Evolutionary conservation across 2,888 invertebrate genomes (phyloP).

Genomic region (Uropetala carovei): DNA sequence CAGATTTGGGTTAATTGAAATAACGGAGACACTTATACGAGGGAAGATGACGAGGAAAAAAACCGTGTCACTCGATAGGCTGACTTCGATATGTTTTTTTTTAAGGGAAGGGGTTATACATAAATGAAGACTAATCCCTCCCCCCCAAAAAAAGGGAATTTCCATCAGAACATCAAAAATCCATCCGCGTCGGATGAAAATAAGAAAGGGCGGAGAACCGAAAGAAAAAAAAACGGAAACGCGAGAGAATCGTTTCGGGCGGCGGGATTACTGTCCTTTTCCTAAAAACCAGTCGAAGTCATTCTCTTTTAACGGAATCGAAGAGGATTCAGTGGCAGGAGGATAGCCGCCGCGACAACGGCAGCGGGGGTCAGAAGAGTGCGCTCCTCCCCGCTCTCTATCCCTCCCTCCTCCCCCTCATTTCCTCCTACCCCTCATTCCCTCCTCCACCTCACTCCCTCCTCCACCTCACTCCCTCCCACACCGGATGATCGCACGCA

Average conservation of each 20-base stretch:
- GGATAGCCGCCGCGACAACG: neutral
- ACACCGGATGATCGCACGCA: neutral
- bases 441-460: neutral
- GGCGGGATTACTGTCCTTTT: slow-evolving; percentile 8
- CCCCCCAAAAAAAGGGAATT: no score
- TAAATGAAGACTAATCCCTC: no score
- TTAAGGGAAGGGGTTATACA: neutral
- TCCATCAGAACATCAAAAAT: neutral
- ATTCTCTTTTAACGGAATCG: neutral
- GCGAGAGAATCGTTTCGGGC: slow-evolving; percentile 12
- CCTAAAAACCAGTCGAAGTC: neutral
- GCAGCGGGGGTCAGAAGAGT: neutral
- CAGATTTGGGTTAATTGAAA: neutral
- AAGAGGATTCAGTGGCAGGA: neutral
- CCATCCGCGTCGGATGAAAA: neutral
- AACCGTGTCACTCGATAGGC: neutral
- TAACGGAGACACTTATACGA: neutral
- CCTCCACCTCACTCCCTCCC: neutral
- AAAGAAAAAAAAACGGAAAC: neutral
- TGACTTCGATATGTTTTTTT: neutral
- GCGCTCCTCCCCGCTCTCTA: slow-evolving; percentile 6
- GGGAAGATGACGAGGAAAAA: neutral
- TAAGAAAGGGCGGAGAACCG: neutral
- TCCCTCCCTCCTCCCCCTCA: neutral
- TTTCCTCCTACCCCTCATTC: neutral